Conservation (phyloP, 2,888 invertebrate species). For the Amphiduros pacificus region DNA sequence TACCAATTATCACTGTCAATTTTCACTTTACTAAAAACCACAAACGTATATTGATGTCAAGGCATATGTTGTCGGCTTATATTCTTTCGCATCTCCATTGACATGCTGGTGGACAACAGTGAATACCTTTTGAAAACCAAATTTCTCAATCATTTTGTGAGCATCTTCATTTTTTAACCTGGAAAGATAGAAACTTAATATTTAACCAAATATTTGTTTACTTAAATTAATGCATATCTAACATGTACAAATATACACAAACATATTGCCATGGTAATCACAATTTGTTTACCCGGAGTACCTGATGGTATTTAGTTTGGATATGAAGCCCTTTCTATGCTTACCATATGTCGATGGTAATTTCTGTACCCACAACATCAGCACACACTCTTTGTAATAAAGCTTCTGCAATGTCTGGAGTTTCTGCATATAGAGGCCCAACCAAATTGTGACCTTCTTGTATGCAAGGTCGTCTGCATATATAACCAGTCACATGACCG, state of each 20-base stretch:
- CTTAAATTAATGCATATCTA: too few relatives aligned
- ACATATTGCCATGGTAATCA: neutral
- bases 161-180: constrained; percentile 1
- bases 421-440: constrained; percentile 21
- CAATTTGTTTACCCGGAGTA: neutral
- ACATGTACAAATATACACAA: too few relatives aligned
- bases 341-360: constrained; percentile 16
- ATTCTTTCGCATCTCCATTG: constrained; percentile 9
- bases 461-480: constrained; percentile 9
- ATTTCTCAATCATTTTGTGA: neutral
- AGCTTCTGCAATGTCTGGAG: constrained; percentile 5
- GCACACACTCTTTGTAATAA: constrained; percentile 8
- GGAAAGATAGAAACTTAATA: neutral
- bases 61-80: constrained; percentile 3
- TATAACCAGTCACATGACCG: constrained; percentile 14
- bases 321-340: neutral
- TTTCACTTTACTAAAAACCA: too few relatives aligned
- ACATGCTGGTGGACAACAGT: neutral
- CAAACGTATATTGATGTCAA: constrained; percentile 1
- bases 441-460: constrained; percentile 10
- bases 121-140: constrained; percentile 4
- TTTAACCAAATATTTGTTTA: too few relatives aligned
- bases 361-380: constrained; percentile 8
- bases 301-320: neutral
- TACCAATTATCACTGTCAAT: neutral